Base-by-base conservation (phyloP, 2,888 invertebrate species). In the Polydrusus tereticollis region DNA sequence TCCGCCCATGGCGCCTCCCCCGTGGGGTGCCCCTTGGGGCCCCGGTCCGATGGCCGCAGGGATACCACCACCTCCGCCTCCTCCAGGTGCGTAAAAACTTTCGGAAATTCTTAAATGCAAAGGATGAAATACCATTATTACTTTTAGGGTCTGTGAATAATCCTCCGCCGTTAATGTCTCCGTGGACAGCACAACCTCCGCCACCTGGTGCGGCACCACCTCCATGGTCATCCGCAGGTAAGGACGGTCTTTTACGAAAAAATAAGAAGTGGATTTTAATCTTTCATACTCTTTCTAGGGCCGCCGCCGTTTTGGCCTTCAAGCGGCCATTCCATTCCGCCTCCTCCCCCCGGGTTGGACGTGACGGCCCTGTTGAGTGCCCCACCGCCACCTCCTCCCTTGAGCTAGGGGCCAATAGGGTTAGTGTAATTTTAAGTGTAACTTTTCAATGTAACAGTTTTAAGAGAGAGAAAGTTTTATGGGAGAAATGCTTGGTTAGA, bases 311-410 rank as follows among this genome's bases (percentile, higher is more conserved):
- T 87, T 76, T 85, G 86, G 64, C 87, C 86, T 79, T 86, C 87
- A 8, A 85, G 86, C 33, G 86, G 83, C 64, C 83, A 83, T 73
- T 84, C 85, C 3, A 33, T 69, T 23, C 85, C 86, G 1, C 86
- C 85, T 2, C 86, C 86, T 2, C 85, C 86, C 20, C 88, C 88
- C 16, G 88, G 88, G 12, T 88, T 88, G 59, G 88, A 88, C 78
- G 86, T 89, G 66, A 87, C 87, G 59, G 86, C 86, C 55, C 81
- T 92, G 58, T 81, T 90, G 55, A 88, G 90, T 55, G 91, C 92
- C 26, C 92, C 92, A 2, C 92, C 92, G 4, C 92, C 92, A 12
- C 92, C 92, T 2, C 92, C 92, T 0, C 73, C 73, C 18, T 60
- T 69, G 5, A 73, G 66, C 55, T 73, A 73, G 45, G 45, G 6